A percentile compares a stretch with the other conserved stretches of the same genome.
phyloP scores from a whole-genome alignment of 2,113 vertebrate species.

The Columbina picui region DNA sequence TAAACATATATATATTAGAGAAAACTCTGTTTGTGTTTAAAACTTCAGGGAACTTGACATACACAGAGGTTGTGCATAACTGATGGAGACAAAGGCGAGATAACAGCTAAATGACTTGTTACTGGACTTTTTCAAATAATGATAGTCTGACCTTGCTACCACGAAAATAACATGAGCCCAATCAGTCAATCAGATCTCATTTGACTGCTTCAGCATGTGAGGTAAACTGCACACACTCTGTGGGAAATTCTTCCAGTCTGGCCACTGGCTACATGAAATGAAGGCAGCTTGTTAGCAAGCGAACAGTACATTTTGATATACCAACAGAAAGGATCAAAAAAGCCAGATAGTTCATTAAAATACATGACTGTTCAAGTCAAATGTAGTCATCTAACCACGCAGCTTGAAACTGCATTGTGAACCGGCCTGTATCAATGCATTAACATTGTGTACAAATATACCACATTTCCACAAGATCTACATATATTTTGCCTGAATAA shows the following conservation, averaged over 20 bases:
- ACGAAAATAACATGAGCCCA: neutral
- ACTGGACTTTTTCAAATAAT: neutral
- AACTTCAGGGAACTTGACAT: neutral
- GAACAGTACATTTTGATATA: neutral
- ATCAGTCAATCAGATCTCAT: neutral
- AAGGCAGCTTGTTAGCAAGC: conserved; percentile 12
- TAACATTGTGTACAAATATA: conserved; percentile 15
- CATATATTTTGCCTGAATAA: conserved; percentile 27
- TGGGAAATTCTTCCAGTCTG: neutral
- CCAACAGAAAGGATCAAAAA: neutral
- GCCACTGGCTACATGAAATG: neutral
- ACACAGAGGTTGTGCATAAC: neutral
- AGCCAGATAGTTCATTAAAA: conserved; percentile 49
- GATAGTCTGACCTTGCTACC: neutral
- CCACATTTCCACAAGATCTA: neutral
- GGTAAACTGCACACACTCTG: neutral
- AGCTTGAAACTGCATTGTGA: conserved; percentile 1
- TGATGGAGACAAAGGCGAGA: neutral
- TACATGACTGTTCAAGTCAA: neutral
- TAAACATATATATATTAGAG: neutral
- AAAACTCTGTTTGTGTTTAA: neutral
- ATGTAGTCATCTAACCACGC: neutral
- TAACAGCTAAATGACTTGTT: neutral
- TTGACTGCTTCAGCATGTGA: neutral
- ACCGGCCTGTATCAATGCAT: neutral